Evolutionary conservation across 2,113 vertebrate genomes (phyloP).

Genomic region (Solea senegalensis): DNA sequence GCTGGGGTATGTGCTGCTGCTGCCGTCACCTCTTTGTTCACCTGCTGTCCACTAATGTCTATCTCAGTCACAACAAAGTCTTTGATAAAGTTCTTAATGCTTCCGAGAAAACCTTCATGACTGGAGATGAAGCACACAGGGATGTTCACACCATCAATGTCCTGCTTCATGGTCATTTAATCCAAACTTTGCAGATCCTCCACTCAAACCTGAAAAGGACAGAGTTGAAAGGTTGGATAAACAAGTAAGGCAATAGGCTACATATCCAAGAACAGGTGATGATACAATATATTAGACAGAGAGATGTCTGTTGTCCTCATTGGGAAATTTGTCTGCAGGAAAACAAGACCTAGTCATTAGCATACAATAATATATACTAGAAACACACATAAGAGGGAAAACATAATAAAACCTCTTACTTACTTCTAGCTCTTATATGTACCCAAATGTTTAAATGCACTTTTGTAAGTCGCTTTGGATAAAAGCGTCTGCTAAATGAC

Average conservation of each 20-base stretch:
- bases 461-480: too few relatives aligned
- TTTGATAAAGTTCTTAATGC: slow-evolving; percentile 85
- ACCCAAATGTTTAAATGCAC: too few relatives aligned
- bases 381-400: too few relatives aligned
- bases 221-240: not conserved
- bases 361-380: too few relatives aligned
- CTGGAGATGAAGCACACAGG: slow-evolving; percentile 78
- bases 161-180: slow-evolving; percentile 65
- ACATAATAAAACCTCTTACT: too few relatives aligned
- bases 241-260: not conserved
- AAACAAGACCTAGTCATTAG: too few relatives aligned
- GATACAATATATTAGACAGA: too few relatives aligned
- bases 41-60: slow-evolving; percentile 68
- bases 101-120: slow-evolving; percentile 89
- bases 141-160: slow-evolving; percentile 37
- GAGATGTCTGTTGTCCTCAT: too few relatives aligned
- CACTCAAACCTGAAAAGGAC: slow-evolving; percentile 3
- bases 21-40: slow-evolving; percentile 37
- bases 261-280: too few relatives aligned
- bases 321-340: too few relatives aligned
- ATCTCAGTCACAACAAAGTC: slow-evolving; percentile 94
- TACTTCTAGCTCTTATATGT: too few relatives aligned
- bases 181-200: slow-evolving; percentile 2
- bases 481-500: too few relatives aligned
- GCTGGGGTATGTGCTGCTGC: not conserved